Percentiles rank a stretch among this genome's conserved stretches.
Evolutionary conservation across 2,888 invertebrate species (phyloP).

Genomic region (Hypomecis atomaria): DNA sequence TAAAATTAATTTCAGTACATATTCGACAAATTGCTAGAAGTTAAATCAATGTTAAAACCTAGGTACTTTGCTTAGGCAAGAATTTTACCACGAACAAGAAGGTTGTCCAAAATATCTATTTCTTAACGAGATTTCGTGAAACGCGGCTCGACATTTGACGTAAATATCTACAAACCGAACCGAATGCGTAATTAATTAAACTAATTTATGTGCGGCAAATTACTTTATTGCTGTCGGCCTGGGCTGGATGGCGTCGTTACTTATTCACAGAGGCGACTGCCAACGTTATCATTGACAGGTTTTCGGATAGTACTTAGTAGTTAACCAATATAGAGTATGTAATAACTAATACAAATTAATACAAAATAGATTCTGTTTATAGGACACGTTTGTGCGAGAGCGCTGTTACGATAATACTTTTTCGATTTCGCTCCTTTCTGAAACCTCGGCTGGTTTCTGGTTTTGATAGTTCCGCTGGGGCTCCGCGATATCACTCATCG

Average conservation of each 20-base stretch:
- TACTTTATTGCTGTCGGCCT: conserved; percentile 7
- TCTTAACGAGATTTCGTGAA: conserved; percentile 22
- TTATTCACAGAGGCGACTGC: not conserved
- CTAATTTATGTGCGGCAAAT: conserved; percentile 5
- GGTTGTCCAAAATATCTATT: not conserved
- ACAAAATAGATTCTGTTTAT: conserved; percentile 29
- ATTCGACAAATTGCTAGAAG: too few relatives aligned
- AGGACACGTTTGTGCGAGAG: conserved; percentile 13
- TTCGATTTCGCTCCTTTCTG: not conserved
- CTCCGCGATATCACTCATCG: not conserved
- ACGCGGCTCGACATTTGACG: conserved; percentile 15
- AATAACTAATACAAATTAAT: conserved; percentile 10
- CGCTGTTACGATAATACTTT: not conserved
- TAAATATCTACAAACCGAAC: conserved; percentile 20
- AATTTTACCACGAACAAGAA: not conserved
- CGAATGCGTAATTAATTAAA: conserved; percentile 20
- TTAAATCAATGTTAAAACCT: too few relatives aligned
- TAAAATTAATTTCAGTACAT: too few relatives aligned
- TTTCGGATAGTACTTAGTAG: not conserved
- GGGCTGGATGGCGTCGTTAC: not conserved
- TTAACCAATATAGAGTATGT: not conserved
- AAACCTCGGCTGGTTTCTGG: not conserved
- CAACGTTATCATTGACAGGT: not conserved
- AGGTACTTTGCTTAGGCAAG: not conserved
- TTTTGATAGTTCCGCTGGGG: not conserved